These are phyloP conservation scores for Eospalax fontanierii DNA, from an alignment of 2,797 vertebrate genomes.

Conservation along the genomic window DNA sequence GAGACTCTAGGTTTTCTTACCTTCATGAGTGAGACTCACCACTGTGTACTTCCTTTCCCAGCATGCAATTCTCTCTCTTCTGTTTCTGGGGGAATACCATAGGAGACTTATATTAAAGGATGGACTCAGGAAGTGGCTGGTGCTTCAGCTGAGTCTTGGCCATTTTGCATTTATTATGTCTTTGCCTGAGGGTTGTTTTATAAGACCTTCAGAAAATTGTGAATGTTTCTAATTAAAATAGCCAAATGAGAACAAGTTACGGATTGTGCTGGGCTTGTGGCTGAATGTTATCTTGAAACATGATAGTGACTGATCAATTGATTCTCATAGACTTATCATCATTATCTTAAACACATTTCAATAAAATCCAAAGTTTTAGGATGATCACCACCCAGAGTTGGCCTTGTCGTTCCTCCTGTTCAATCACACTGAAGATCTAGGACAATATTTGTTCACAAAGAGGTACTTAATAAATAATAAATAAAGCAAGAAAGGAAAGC, in stretches of 20 bases:
- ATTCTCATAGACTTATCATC: not conserved
- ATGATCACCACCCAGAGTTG: not conserved
- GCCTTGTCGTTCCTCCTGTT: not conserved
- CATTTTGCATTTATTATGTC: not conserved
- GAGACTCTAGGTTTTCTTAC: not conserved
- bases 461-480: slow-evolving; percentile 76
- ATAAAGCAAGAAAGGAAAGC: slow-evolving; percentile 45
- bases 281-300: slow-evolving; percentile 31
- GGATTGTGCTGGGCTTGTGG: not conserved
- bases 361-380: not conserved
- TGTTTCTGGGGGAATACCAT: not conserved
- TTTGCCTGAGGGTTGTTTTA: not conserved
- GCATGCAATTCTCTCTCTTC: not conserved
- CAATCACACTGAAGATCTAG: slow-evolving; percentile 32
- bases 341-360: slow-evolving; percentile 60
- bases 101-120: not conserved
- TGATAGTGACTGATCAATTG: not conserved
- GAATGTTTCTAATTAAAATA: slow-evolving; percentile 46
- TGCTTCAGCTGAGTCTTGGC: not conserved
- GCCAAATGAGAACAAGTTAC: slow-evolving; percentile 20
- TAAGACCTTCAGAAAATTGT: not conserved
- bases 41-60: not conserved
- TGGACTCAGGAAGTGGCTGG: not conserved
- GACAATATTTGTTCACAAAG: slow-evolving; percentile 35
- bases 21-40: not conserved